A percentile compares a stretch with the other conserved stretches of the same genome.
Conservation (phyloP, 1,140 invertebrate species). For the Brachionus koreanus region DNA sequence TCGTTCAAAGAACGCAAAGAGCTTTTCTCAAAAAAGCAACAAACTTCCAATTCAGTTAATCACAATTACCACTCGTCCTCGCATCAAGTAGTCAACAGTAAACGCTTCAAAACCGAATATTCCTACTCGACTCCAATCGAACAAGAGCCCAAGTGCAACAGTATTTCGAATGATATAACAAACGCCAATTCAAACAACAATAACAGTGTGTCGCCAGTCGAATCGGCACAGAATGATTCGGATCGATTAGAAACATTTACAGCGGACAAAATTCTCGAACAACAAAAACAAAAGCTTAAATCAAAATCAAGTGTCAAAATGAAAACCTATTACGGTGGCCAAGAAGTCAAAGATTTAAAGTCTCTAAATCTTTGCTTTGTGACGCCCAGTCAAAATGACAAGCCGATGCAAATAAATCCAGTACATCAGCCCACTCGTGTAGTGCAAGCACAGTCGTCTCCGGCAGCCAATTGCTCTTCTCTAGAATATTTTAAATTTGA, state of each 20-base stretch:
- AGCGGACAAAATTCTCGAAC: not conserved
- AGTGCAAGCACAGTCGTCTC: not conserved
- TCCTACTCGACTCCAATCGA: not conserved
- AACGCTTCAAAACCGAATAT: constrained; percentile 18
- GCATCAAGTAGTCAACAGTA: not conserved
- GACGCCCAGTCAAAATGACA: constrained; percentile 1
- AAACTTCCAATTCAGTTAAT: not conserved
- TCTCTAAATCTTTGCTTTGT: not conserved
- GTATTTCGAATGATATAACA: not conserved
- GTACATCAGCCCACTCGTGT: not conserved
- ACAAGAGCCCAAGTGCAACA: not conserved
- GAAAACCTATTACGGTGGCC: constrained; percentile 41
- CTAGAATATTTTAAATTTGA: constrained; percentile 40
- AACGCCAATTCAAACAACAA: not conserved
- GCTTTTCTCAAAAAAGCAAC: constrained; percentile 26
- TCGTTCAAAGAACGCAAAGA: constrained; percentile 39
- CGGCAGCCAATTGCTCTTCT: not conserved
- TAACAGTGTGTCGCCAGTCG: not conserved
- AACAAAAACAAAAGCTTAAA: constrained; percentile 29
- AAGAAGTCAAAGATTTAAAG: constrained; percentile 35
- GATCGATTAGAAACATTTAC: not conserved
- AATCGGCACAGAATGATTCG: not conserved
- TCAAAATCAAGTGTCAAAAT: constrained; percentile 44
- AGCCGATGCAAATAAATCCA: constrained; percentile 24
- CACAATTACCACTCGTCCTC: not conserved